Base-by-base conservation (phyloP, 1,140 invertebrate genomes). In the Diachasma alloeum region DNA sequence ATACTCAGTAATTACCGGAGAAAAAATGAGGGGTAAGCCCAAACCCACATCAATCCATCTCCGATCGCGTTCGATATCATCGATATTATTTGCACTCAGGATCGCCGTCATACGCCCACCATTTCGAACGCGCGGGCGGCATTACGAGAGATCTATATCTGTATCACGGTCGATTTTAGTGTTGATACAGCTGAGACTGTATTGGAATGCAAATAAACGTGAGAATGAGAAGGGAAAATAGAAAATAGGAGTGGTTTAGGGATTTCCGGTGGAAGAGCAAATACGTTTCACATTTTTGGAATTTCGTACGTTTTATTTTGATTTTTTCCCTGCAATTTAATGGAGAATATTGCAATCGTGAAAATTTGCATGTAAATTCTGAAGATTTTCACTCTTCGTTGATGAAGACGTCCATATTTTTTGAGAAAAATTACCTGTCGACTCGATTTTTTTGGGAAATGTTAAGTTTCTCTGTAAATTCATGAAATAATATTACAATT, bases 71-170 rank as follows among this genome's bases (percentile, higher is more conserved):
- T 44, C 31, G 68, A 36, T 70, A 44, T 11, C 31, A 36, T 67
- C 63, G 36, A 15, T 37, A 67, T 67, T 37, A 67, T 67, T 37
- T 36, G 24, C 24, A 9, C 2, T 37, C 2, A 15, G 15, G 48
- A 67, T 67, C 63, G 4, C 15, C 56, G 22, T 63, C 46, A 13
- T 4, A 69, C 31, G 31, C 39, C 56, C 46, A 37, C 36, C 22
- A 56, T 8, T 5, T 44, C 22, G 36, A 66, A 66, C 22, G 26
- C 26, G 24, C 39, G 56, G 26, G 56, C 56, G 31, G 73, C 13
- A 68, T 75, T 67, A 68, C 73, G 73, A 46, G 59, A 6, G 17
- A 67, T 75, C 73, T 75, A 75, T 75, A 75, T 75, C 73, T 36
- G 73, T 68, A 75, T 75, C 73, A 36, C 63, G 73, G 59, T 48